A percentile compares a stretch with the other conserved stretches of the same genome.
Evolutionary conservation across 2,113 vertebrate genomes (phyloP).

Genomic region (Canis aureus): DNA sequence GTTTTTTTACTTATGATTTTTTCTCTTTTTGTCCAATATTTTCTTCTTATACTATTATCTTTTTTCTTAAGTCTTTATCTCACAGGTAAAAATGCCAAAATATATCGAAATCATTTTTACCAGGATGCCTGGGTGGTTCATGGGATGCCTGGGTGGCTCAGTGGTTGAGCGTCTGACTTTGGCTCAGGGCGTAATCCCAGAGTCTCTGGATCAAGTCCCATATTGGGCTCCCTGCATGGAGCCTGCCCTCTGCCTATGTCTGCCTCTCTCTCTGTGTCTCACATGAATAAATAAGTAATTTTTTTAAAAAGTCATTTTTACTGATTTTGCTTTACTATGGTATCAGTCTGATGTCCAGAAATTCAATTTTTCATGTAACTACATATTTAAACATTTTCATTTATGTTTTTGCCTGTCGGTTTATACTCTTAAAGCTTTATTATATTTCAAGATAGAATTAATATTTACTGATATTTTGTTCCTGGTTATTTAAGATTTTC

Average conservation of each 20-base stretch:
- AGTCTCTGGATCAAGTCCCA: too few relatives aligned
- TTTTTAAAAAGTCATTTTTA: not conserved
- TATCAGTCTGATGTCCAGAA: not conserved
- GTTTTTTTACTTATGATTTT: not conserved
- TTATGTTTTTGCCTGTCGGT: not conserved
- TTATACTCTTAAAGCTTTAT: not conserved
- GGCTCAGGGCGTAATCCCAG: too few relatives aligned
- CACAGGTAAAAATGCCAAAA: not conserved
- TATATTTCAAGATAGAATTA: not conserved
- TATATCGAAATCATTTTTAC: not conserved
- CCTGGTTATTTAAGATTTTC: not conserved
- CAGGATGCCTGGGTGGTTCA: too few relatives aligned
- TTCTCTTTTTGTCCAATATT: not conserved
- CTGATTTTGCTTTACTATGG: not conserved
- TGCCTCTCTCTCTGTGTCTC: too few relatives aligned
- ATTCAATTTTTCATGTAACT: not conserved
- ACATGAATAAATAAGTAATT: too few relatives aligned
- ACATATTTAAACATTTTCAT: not conserved
- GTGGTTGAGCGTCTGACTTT: too few relatives aligned
- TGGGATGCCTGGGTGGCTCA: too few relatives aligned
- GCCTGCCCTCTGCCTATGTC: too few relatives aligned
- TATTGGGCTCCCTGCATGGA: too few relatives aligned
- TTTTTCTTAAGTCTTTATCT: not conserved
- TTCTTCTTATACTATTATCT: not conserved
- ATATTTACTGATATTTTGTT: not conserved